A percentile compares a stretch with the other conserved stretches of the same genome.
Conservation (phyloP, 23 tunicate species). For the Trididemnum miniatum region DNA sequence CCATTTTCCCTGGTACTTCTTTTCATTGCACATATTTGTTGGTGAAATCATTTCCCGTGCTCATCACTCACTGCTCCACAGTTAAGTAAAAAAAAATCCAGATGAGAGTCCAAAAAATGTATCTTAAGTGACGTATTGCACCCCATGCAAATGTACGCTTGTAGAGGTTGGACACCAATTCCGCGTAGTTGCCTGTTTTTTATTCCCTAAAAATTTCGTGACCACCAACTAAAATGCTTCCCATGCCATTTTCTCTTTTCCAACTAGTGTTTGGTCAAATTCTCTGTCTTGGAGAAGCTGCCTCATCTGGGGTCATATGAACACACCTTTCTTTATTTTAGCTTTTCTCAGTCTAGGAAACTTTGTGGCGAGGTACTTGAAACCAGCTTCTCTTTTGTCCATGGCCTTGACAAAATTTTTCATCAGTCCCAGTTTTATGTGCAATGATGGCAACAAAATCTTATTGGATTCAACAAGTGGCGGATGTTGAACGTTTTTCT, state of each 20-base stretch:
- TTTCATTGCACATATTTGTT: constrained; percentile 32
- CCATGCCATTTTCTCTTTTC: constrained; percentile 38
- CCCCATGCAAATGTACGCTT: constrained; percentile 41
- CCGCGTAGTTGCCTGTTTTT: constrained; percentile 7
- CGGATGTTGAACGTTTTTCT: constrained; percentile 38
- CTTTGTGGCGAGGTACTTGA: constrained; percentile 30
- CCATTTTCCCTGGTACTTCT: constrained; percentile 37
- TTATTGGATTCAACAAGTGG: constrained; percentile 35
- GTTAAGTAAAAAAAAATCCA: constrained; percentile 41
- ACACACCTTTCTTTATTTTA: constrained; percentile 45
- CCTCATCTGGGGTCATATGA: constrained; percentile 49
- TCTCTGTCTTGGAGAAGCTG: constrained; percentile 28
- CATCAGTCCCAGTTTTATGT: constrained; percentile 39
- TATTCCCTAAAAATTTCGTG: constrained; percentile 25
- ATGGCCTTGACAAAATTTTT: constrained; percentile 40
- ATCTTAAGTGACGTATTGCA: constrained; percentile 42
- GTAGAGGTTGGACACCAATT: constrained; percentile 36
- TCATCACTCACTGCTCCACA: constrained; percentile 40
- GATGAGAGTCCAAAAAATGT: constrained; percentile 50
- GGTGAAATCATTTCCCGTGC: constrained; percentile 42
- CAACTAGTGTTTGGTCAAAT: constrained; percentile 20
- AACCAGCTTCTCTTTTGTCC: constrained; percentile 37
- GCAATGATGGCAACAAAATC: constrained; percentile 36
- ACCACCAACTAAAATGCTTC: constrained; percentile 35
- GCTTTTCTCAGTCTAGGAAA: constrained; percentile 28